Evolutionary conservation across 2,113 vertebrate genomes (phyloP).

Genomic region (Phylloscopus whistleri): DNA sequence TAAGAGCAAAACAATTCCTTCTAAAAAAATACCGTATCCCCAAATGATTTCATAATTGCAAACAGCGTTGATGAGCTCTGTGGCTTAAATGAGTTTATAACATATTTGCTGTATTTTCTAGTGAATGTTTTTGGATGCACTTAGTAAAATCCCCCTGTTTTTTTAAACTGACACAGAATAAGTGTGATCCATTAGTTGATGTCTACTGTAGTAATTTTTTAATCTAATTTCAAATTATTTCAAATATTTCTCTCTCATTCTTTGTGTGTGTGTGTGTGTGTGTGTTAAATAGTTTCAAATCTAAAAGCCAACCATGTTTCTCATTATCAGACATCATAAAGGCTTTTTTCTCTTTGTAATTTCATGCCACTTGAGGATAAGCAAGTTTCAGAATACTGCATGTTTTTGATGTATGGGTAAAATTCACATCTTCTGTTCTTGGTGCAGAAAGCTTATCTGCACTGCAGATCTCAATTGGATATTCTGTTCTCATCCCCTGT

Average conservation of each 20-base stretch:
- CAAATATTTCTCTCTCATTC: constrained; percentile 40
- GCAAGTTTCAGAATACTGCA: constrained; percentile 60
- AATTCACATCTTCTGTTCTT: constrained; percentile 62
- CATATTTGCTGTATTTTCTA: constrained; percentile 80
- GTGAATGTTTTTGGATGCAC: constrained; percentile 86
- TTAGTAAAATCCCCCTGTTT: constrained; percentile 84
- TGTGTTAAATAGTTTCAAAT: constrained; percentile 71
- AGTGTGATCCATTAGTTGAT: constrained; percentile 72
- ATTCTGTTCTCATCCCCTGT: constrained; percentile 8
- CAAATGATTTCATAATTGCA: constrained; percentile 98
- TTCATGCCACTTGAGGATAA: constrained; percentile 70
- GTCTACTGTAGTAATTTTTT: constrained; percentile 71
- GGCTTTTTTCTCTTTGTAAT: constrained; percentile 72
- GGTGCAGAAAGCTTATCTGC: constrained; percentile 48
- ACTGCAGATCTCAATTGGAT: constrained; percentile 55
- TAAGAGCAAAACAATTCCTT: constrained; percentile 95
- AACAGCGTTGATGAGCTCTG: constrained; percentile 89
- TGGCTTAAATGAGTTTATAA: constrained; percentile 79
- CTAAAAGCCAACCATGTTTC: constrained; percentile 73
- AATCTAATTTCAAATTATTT: constrained; percentile 71
- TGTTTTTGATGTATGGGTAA: constrained; percentile 58
- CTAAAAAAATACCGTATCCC: constrained; percentile 90
- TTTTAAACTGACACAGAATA: constrained; percentile 78
- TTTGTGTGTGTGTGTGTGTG: background rate
- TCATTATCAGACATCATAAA: constrained; percentile 80